Evolutionary conservation across 1,140 invertebrate species (phyloP).

Genomic region (Mamestra configurata): DNA sequence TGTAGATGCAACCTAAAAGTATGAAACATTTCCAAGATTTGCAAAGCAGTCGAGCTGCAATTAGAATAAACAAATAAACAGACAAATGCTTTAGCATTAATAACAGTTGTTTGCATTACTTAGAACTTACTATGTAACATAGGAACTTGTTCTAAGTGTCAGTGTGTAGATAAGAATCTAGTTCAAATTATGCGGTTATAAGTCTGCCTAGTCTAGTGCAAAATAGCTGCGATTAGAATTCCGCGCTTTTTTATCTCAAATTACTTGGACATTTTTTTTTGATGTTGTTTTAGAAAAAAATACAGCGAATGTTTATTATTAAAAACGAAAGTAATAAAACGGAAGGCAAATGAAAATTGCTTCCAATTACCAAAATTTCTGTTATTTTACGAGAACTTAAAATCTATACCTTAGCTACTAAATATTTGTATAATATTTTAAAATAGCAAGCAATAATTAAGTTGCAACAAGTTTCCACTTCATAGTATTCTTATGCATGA

Average conservation of each 20-base stretch:
- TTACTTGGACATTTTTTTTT: neutral
- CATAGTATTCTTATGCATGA: neutral
- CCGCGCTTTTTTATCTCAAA: neutral
- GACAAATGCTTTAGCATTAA: constrained; percentile 30
- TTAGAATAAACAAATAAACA: constrained; percentile 36
- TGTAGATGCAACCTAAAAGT: neutral
- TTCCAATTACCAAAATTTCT: no score
- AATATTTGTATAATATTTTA: no score
- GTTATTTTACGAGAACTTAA: no score
- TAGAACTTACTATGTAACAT: constrained; percentile 20
- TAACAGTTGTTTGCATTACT: constrained; percentile 3
- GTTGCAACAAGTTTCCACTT: neutral
- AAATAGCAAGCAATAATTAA: neutral
- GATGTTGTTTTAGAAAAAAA: neutral
- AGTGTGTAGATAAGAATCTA: constrained; percentile 39
- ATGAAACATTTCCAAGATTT: constrained; percentile 17
- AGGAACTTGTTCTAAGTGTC: constrained; percentile 24
- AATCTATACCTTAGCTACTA: no score
- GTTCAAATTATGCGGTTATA: constrained; percentile 31
- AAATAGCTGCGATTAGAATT: constrained; percentile 20
- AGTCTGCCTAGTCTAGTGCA: neutral
- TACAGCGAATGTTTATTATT: neutral
- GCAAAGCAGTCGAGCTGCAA: constrained; percentile 5
- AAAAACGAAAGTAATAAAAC: no score
- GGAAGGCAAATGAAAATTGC: no score